Conservation (phyloP, 2,888 invertebrate species). For the Lithophane ornitopus region DNA sequence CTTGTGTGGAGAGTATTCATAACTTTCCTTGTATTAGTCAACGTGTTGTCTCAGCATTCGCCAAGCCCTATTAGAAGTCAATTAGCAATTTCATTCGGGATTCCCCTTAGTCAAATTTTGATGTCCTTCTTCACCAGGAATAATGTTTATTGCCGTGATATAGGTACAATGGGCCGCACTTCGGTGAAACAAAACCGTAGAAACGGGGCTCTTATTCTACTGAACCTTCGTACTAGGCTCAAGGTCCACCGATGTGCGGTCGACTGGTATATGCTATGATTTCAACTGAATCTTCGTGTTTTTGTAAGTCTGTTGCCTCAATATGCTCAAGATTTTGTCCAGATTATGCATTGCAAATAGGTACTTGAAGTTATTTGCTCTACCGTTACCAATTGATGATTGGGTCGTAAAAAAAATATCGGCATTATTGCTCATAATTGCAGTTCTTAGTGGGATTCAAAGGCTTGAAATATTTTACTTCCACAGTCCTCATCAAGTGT, state of each 20-base stretch:
- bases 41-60: not conserved
- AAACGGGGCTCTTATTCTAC: not conserved
- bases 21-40: not conserved
- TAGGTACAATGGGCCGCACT: not conserved
- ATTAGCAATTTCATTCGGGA: not conserved
- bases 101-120: not conserved
- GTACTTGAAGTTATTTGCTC: not conserved
- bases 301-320: not conserved
- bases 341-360: not conserved
- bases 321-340: not conserved
- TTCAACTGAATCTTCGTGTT: not conserved
- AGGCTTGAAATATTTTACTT: not conserved
- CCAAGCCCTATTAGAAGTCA: not conserved
- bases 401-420: constrained; percentile 17
- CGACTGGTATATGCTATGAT: not conserved
- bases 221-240: not conserved
- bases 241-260: not conserved
- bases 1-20: not conserved
- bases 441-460: not conserved
- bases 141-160: not conserved
- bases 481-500: not conserved
- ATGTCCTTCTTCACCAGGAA: not conserved
- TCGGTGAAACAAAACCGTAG: not conserved
- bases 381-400: constrained; percentile 3
- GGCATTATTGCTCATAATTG: not conserved